Conservation (phyloP, 1,140 invertebrate genomes). For the Laupala kohalensis region DNA sequence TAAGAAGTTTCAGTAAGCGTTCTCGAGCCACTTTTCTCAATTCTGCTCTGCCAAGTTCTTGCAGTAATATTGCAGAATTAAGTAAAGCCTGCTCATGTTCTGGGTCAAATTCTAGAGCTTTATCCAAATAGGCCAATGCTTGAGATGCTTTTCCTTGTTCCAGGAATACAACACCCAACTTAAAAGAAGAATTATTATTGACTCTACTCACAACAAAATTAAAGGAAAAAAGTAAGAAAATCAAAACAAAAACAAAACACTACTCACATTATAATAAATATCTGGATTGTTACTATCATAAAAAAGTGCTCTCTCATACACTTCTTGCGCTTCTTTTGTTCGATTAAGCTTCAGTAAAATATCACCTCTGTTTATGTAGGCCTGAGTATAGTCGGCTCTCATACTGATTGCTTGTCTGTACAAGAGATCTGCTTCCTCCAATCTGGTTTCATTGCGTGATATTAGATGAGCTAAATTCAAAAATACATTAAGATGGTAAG, state of each 20-base stretch:
- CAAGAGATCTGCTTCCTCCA: slow-evolving; percentile 87
- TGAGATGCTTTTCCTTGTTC: slow-evolving; percentile 84
- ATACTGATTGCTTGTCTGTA: slow-evolving; percentile 92
- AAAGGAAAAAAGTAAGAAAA: no score
- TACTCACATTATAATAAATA: slow-evolving; percentile 88
- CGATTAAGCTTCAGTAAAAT: slow-evolving; percentile 90
- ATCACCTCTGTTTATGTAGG: slow-evolving; percentile 93
- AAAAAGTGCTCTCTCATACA: slow-evolving; percentile 83
- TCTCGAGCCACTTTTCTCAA: slow-evolving; percentile 63
- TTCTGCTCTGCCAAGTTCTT: slow-evolving; percentile 70
- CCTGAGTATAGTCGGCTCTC: slow-evolving; percentile 92
- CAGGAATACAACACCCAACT: slow-evolving; percentile 86
- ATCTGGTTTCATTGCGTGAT: slow-evolving; percentile 76
- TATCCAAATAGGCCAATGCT: slow-evolving; percentile 82
- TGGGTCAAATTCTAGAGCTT: slow-evolving; percentile 82
- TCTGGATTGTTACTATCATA: slow-evolving; percentile 93
- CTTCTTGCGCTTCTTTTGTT: slow-evolving; percentile 86
- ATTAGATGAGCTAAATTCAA: slow-evolving; percentile 91
- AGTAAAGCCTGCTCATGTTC: slow-evolving; percentile 89
- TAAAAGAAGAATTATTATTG: slow-evolving; percentile 23
- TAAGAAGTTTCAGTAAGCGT: slow-evolving; percentile 64
- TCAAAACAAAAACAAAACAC: no score
- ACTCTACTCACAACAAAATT: not conserved
- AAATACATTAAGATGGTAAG: slow-evolving; percentile 92
- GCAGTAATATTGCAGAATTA: slow-evolving; percentile 88